Evolutionary conservation across 2,888 invertebrate genomes (phyloP), one percentile per base, ranked within the genome.

Genomic region (Dusona sp.): DNA sequence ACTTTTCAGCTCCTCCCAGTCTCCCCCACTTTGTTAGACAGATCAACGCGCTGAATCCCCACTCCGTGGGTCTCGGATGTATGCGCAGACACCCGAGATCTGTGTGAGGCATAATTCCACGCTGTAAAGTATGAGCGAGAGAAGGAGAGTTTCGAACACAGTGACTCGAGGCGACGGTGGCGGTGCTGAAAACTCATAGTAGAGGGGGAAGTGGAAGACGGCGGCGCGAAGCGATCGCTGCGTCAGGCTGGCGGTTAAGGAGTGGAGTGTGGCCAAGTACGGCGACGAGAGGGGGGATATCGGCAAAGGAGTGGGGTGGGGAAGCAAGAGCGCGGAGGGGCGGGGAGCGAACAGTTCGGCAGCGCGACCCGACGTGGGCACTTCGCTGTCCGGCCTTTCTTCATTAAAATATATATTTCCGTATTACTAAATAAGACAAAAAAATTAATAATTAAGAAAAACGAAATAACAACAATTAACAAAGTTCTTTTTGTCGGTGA

Each of bases 321-420:
- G 89, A 89, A 88, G 83, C 88, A 85, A 89, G 89, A 90, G 88
- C 88, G 90, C 90, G 92, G 93, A 92, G 93, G 94, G 94, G 94
- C 94, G 94, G 94, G 93, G 93, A 93, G 91, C 92, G 91, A 92
- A 87, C 94, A 94, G 94, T 94, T 94, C 93, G 93, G 94, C 94
- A 93, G 94, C 93, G 94, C 94, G 92, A 94, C 93, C 94, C 94
- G 93, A 93, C 93, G 93, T 92, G 94, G 94, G 93, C 93, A 94
- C 94, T 94, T 94, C 94, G 94, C 94, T 93, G 94, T 94, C 94
- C 93, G 94, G 93, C 93, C 92, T 93, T 94, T 93, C 92, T 92
- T 93, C 92, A 94, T 94, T 94, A 93, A 93, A 94, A 94, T 94
- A 93, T 94, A 94, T 93, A 92, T 92, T 91, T 92, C 92, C 89